phyloP scores from a whole-genome alignment of 2,888 invertebrate species.

The Melipona beecheii region DNA sequence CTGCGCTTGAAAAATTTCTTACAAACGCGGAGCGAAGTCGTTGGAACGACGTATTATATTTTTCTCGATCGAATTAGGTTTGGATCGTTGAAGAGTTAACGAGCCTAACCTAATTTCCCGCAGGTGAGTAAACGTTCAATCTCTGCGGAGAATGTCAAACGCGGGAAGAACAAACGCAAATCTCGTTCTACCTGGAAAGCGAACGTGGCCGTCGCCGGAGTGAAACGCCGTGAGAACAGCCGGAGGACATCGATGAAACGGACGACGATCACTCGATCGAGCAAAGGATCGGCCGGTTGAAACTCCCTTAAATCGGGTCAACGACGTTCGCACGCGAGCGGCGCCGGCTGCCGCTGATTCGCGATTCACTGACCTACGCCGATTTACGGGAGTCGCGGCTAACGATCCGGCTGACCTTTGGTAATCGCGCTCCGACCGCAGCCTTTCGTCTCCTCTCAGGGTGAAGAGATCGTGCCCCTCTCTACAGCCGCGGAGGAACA shows the following conservation, averaged over 20 bases:
- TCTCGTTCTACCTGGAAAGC: constrained; percentile 11
- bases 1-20: no score
- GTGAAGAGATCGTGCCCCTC: constrained; percentile 60
- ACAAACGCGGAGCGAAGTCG: no score
- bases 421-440: constrained; percentile 44
- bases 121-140: neutral
- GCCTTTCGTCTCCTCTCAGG: constrained; percentile 46
- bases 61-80: no score
- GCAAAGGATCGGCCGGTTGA: constrained; percentile 43
- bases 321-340: constrained; percentile 63
- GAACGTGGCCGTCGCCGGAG: constrained; percentile 41
- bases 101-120: no score
- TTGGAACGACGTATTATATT: no score
- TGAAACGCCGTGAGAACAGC: constrained; percentile 70
- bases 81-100: no score
- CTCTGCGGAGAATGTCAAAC: neutral
- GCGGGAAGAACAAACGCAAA: constrained; percentile 25
- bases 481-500: constrained; percentile 28
- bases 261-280: constrained; percentile 16
- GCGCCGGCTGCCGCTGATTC: constrained; percentile 49
- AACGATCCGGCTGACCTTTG: constrained; percentile 67
- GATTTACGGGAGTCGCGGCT: constrained; percentile 63
- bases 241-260: constrained; percentile 23
- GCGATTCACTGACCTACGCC: constrained; percentile 69
- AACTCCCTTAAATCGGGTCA: constrained; percentile 66